Conservation (phyloP, 2,797 vertebrate genomes). For the Karalla daura region DNA sequence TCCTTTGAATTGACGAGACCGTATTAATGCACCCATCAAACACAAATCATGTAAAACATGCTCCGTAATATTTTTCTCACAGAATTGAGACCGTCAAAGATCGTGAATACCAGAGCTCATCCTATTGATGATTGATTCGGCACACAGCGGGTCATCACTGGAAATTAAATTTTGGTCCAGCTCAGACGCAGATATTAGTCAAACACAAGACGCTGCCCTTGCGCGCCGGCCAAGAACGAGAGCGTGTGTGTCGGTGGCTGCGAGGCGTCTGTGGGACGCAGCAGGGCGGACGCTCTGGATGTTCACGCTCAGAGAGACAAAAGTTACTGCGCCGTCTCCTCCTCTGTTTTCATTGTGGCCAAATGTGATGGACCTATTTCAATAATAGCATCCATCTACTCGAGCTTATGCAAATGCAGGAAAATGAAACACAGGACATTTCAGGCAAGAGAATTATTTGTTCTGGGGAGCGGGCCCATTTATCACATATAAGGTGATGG, state of each 20-base stretch:
- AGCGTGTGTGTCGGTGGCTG: neutral
- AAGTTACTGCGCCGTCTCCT: conserved; percentile 37
- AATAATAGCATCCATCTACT: conserved; percentile 62
- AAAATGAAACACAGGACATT: conserved; percentile 70
- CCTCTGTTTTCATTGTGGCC: conserved; percentile 18
- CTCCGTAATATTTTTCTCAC: neutral
- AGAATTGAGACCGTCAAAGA: conserved; percentile 9
- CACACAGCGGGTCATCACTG: conserved; percentile 13
- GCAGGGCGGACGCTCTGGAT: conserved; percentile 8
- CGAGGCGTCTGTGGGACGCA: neutral
- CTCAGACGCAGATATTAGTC: conserved; percentile 29
- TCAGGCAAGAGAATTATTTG: conserved; percentile 66
- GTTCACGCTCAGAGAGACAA: conserved; percentile 20
- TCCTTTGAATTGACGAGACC: neutral
- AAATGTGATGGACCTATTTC: conserved; percentile 50
- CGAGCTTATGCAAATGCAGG: conserved; percentile 71
- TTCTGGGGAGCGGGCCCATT: conserved; percentile 62
- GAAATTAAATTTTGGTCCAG: conserved; percentile 29
- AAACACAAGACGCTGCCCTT: conserved; percentile 29
- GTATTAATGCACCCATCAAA: neutral
- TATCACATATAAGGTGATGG: conserved; percentile 67
- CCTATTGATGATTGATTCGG: conserved; percentile 27
- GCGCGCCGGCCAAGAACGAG: conserved; percentile 6
- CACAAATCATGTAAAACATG: conserved; percentile 9
- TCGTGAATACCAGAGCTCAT: conserved; percentile 19